Evolutionary conservation across 2,888 invertebrate species (phyloP).

Genomic region (Laspeyria flexula): DNA sequence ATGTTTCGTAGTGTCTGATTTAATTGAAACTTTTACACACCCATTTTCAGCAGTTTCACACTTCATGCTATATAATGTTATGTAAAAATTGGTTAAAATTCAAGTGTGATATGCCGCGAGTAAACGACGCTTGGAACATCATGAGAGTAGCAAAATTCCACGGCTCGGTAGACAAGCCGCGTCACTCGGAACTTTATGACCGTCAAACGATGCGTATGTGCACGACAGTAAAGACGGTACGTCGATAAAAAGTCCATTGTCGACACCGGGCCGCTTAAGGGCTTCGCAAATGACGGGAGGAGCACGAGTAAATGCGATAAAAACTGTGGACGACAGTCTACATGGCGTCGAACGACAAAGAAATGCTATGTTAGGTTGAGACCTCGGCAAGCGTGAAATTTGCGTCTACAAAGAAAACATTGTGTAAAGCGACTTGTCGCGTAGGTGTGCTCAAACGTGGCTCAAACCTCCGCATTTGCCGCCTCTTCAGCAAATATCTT

Average conservation of each 20-base stretch:
- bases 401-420: constrained; percentile 56
- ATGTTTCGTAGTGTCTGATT: neutral
- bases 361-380: constrained; percentile 60
- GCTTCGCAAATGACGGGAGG: constrained; percentile 73
- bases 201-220: constrained; percentile 72
- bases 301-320: constrained; percentile 72
- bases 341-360: constrained; percentile 57
- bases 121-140: constrained; percentile 50
- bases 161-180: constrained; percentile 59
- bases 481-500: constrained; percentile 12
- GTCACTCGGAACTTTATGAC: constrained; percentile 68
- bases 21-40: constrained; percentile 10
- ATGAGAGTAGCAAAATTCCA: constrained; percentile 58
- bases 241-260: constrained; percentile 79
- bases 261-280: constrained; percentile 70
- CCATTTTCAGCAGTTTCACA: constrained; percentile 18
- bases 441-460: constrained; percentile 32
- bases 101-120: constrained; percentile 47
- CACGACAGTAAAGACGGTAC: constrained; percentile 66
- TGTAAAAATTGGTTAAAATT: constrained; percentile 46
- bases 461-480: constrained; percentile 21
- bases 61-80: constrained; percentile 29
- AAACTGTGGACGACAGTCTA: constrained; percentile 66
- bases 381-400: constrained; percentile 69
- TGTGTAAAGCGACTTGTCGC: constrained; percentile 36